Conservation (phyloP, 2,888 invertebrate genomes). For the Pemphredon lugubris region DNA sequence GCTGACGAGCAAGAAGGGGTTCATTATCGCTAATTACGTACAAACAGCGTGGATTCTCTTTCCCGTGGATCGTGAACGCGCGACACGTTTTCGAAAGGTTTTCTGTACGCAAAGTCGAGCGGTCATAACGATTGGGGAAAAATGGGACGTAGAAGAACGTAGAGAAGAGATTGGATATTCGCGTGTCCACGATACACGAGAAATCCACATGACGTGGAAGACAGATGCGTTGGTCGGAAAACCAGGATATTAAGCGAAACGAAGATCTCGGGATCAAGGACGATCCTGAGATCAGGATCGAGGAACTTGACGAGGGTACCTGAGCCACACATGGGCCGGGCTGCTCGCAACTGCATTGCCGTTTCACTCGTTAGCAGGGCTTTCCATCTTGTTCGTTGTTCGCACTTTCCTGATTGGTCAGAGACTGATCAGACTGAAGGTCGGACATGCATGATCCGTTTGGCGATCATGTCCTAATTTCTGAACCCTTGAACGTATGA, state of each 20-base stretch:
- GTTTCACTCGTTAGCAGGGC: conserved; percentile 79
- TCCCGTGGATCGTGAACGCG: conserved; percentile 66
- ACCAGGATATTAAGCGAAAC: conserved; percentile 59
- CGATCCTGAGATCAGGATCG: conserved; percentile 55
- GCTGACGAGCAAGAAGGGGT: conserved; percentile 77
- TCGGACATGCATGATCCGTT: conserved; percentile 64
- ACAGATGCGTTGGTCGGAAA: conserved; percentile 57
- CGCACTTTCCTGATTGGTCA: conserved; percentile 82
- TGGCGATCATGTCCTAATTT: conserved; percentile 61
- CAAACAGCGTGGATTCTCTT: conserved; percentile 70
- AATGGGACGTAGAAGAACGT: background rate
- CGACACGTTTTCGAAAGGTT: conserved; percentile 37
- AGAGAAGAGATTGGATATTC: background rate
- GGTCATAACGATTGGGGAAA: background rate
- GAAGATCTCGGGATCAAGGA: conserved; percentile 61
- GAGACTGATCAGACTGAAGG: conserved; percentile 67
- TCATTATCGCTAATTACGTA: conserved; percentile 74
- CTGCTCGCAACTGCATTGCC: conserved; percentile 80
- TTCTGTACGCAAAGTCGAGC: background rate
- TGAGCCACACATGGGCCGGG: conserved; percentile 80
- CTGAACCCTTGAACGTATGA: conserved; percentile 44
- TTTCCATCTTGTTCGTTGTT: conserved; percentile 83
- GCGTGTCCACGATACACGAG: conserved; percentile 47
- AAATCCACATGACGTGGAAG: conserved; percentile 50
- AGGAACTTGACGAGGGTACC: conserved; percentile 78